A percentile compares a stretch with the other conserved stretches of the same genome.
These are phyloP conservation scores for Tenrec ecaudatus DNA, from an alignment of 2,113 vertebrate genomes.

Conservation along the genomic window DNA sequence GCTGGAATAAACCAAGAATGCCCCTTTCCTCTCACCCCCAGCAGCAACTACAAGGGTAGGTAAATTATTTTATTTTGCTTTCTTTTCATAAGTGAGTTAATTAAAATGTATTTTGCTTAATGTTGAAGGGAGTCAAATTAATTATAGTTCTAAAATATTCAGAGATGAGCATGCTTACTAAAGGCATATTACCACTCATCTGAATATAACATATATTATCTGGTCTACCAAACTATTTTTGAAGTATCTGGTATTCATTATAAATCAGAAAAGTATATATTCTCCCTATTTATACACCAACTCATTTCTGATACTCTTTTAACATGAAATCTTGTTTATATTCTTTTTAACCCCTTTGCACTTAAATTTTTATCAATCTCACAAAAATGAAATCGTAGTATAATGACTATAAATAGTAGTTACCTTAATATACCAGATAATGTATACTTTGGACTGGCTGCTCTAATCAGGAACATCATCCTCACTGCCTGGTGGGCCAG, in stretches of 20 bases:
- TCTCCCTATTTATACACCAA: not conserved
- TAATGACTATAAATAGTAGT: constrained; percentile 25
- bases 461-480: too few relatives aligned
- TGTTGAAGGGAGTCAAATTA: constrained; percentile 34
- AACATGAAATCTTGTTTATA: constrained; percentile 13
- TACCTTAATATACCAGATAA: not conserved
- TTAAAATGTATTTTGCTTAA: constrained; percentile 12
- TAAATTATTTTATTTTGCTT: constrained; percentile 40
- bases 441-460: not conserved
- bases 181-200: not conserved
- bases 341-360: not conserved
- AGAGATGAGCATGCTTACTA: constrained; percentile 8
- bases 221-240: too few relatives aligned
- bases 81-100: constrained; percentile 37
- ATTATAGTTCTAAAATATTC: constrained; percentile 59
- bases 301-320: not conserved
- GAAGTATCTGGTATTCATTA: not conserved
- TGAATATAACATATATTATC: not conserved
- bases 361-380: constrained; percentile 44
- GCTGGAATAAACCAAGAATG: constrained; percentile 96
- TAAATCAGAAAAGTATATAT: constrained; percentile 48
- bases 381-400: not conserved
- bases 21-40: constrained; percentile 92
- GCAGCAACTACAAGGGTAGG: constrained; percentile 95
- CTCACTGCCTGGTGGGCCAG: too few relatives aligned